phyloP scores from a whole-genome alignment of 1,140 invertebrate genomes.

The Acromyrmex charruanus region DNA sequence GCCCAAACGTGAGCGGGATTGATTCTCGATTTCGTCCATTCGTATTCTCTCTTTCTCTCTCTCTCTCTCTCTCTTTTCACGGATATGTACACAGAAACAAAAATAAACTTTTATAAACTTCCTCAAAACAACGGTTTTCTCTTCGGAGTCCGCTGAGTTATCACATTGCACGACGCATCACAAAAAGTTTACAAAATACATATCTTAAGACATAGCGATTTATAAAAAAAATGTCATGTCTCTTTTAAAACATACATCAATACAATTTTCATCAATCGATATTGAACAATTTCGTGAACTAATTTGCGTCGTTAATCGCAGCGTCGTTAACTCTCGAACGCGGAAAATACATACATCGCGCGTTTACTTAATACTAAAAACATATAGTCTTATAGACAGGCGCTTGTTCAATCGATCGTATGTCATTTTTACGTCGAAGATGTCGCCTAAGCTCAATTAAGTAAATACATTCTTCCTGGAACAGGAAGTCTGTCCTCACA shows the following conservation, averaged over 20 bases:
- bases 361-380: conserved; percentile 38
- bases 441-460: conserved; percentile 60
- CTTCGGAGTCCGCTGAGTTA: not conserved
- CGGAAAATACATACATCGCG: not conserved
- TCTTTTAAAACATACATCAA: not conserved
- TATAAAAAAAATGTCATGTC: not conserved
- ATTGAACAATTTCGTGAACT: conserved; percentile 8
- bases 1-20: conserved; percentile 58
- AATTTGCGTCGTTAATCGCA: conserved; percentile 3
- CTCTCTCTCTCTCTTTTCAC: conserved; percentile 2
- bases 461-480: conserved; percentile 48
- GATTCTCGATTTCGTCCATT: conserved; percentile 15
- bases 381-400: conserved; percentile 6
- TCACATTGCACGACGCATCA: not conserved
- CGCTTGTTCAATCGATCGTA: not conserved
- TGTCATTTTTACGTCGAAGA: not conserved
- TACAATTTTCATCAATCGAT: not conserved
- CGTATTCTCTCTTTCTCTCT: conserved; percentile 16
- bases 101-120: conserved; percentile 75
- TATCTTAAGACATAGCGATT: not conserved
- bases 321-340: conserved; percentile 14
- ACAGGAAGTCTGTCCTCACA: not conserved
- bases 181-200: not conserved
- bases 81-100: conserved; percentile 72
- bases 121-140: conserved; percentile 64